Evolutionary conservation across 2,113 vertebrate genomes (phyloP).

Genomic region (Oreocharis arfaki): DNA sequence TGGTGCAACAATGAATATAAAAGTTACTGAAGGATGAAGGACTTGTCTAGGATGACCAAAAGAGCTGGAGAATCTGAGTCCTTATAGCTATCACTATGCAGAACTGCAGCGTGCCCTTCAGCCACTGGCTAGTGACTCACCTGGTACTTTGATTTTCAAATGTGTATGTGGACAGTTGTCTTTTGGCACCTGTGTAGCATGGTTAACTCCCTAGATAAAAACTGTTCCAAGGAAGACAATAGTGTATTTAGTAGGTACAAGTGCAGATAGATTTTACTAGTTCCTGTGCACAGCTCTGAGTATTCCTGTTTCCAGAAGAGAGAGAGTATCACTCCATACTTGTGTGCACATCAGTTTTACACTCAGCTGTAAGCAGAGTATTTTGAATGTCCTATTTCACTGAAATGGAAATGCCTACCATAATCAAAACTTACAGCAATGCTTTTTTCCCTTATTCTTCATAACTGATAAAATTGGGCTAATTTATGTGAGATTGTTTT

Average conservation of each 20-base stretch:
- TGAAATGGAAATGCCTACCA: conserved; percentile 3
- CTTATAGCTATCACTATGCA: background rate
- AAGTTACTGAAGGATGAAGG: background rate
- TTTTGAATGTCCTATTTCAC: background rate
- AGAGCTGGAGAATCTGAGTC: background rate
- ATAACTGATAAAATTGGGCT: conserved; percentile 33
- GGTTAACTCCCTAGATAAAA: background rate
- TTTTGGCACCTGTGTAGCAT: background rate
- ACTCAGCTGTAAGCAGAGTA: background rate
- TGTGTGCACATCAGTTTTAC: background rate
- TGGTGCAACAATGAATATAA: background rate
- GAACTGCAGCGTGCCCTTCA: background rate
- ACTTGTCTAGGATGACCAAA: background rate
- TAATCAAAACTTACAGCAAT: conserved; percentile 9
- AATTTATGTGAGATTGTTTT: conserved; percentile 61
- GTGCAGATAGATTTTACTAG: background rate
- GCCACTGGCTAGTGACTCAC: background rate
- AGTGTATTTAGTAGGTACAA: background rate
- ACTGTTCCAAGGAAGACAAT: background rate
- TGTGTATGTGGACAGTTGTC: background rate
- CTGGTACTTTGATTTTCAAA: background rate
- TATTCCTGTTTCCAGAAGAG: background rate
- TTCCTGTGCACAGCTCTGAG: background rate
- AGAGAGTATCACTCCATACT: background rate
- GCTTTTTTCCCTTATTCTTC: background rate